These are phyloP conservation scores for Ascaphus truei DNA, from an alignment of 2,113 vertebrate species.

Conservation along the genomic window DNA sequence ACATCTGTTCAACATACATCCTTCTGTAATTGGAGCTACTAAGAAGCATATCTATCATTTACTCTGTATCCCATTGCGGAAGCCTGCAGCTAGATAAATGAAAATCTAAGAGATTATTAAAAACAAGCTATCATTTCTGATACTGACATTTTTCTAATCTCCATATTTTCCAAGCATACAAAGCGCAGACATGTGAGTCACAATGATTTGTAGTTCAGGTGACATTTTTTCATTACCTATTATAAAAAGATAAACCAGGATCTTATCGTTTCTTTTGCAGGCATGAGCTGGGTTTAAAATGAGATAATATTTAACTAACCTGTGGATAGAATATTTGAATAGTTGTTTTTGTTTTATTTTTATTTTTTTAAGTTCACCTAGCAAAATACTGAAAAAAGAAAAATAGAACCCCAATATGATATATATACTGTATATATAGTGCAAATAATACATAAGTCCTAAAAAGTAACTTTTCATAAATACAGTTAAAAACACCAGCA, in stretches of 20 bases:
- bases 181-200: not conserved
- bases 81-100: conserved; percentile 6
- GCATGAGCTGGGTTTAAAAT: not conserved
- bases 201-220: conserved; percentile 15
- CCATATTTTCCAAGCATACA: not conserved
- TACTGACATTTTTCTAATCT: not conserved
- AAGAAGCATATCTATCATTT: conserved; percentile 7
- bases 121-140: conserved; percentile 7
- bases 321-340: not conserved
- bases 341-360: no score
- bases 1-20: conserved; percentile 20
- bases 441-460: no score
- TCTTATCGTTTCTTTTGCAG: not conserved
- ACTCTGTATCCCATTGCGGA: not conserved
- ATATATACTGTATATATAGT: no score
- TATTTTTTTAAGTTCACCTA: no score
- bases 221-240: conserved; percentile 5
- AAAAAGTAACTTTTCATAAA: no score
- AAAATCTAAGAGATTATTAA: conserved; percentile 1
- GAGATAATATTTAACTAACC: not conserved
- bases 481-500: no score
- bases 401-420: no score
- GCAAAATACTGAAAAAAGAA: no score
- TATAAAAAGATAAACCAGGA: not conserved
- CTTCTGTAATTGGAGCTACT: conserved; percentile 14